Evolutionary conservation across 2,797 vertebrate species (phyloP), one percentile per base, ranked within the genome.

Genomic region (Euphonia xanthogaster): DNA sequence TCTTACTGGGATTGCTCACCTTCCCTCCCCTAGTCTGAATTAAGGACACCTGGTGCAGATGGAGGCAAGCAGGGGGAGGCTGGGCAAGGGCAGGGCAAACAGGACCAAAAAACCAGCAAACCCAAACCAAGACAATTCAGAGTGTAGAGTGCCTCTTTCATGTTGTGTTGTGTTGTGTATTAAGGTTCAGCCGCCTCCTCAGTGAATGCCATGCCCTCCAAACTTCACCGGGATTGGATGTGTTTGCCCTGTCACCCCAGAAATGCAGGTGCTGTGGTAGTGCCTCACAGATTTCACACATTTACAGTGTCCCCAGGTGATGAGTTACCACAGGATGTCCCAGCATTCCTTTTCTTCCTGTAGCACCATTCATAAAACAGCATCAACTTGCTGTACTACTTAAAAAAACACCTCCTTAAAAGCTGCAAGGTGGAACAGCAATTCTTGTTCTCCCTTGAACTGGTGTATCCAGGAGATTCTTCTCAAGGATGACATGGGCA

Each of bases 301-400:
- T 31, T 45, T 44, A 10, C 19, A 15, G 50, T 8, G 21, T 20
- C 45, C 75, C 47, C 31, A 17, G 20, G 10, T 28, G 61, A 53
- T 0, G 3, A 44, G 48, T 31, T 47, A 74, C 33, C 1, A 2
- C 1, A 24, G 23, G 31, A 15, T 25, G 10, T 15, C 42, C 61
- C 40, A 25, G 61, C 37, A 48, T 9, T 66, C 51, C 21, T 88
- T 60, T 66, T 86, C 40, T 55, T 76, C 25, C 88, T 40, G 4
- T 12, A 80, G 14, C 27, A 45, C 53, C 16, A 18, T 68, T 80
- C 66, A 61, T 62, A 75, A 62, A 81, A 40, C 28, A 74, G 45
- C 50, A 44, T 27, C 40, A 51, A 68, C 58, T 65, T 30, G 28
- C 39, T 39, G 18, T 35, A 13, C 23, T 68, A 33, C 25, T 53